These are phyloP conservation scores for Morone chrysops DNA, from an alignment of 2,113 vertebrate species.

Conservation along the genomic window DNA sequence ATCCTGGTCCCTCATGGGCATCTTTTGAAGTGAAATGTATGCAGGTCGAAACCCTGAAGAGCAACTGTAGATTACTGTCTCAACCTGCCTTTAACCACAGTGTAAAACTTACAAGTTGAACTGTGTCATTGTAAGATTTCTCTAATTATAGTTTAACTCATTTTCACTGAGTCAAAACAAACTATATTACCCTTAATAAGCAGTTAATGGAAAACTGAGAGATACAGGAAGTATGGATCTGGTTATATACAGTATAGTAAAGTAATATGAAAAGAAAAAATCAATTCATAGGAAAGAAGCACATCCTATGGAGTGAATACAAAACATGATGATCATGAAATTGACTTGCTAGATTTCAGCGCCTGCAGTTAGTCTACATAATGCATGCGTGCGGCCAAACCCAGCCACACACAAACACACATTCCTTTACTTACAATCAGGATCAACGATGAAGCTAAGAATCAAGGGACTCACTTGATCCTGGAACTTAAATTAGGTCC, in stretches of 20 bases:
- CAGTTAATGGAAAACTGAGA: not conserved
- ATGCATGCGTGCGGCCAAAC: slow-evolving; percentile 1
- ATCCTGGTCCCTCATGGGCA: slow-evolving; percentile 36
- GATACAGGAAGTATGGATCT: not conserved
- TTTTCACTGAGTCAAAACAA: slow-evolving; percentile 30
- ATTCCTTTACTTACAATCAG: slow-evolving; percentile 3
- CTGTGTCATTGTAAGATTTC: slow-evolving; percentile 17
- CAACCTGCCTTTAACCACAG: slow-evolving; percentile 29
- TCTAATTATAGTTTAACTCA: slow-evolving; percentile 14
- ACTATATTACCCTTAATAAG: slow-evolving; percentile 12
- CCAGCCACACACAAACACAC: not conserved
- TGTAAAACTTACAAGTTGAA: slow-evolving; percentile 32
- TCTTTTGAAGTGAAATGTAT: slow-evolving; percentile 58
- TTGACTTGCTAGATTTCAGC: not conserved
- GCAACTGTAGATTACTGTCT: slow-evolving; percentile 29
- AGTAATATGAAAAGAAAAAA: not conserved
- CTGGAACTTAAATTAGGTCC: slow-evolving; percentile 21
- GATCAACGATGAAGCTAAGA: slow-evolving; percentile 9
- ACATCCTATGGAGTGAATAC: not conserved
- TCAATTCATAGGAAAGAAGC: not conserved
- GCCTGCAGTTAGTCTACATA: slow-evolving; percentile 26
- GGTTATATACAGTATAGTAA: not conserved
- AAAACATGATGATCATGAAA: not conserved
- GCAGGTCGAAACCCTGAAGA: slow-evolving; percentile 36
- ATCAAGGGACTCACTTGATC: slow-evolving; percentile 19